Percentiles rank a stretch among this genome's conserved stretches.
phyloP scores from a whole-genome alignment of 2,797 vertebrate species.

The Xiphorhynchus erythropygius region DNA sequence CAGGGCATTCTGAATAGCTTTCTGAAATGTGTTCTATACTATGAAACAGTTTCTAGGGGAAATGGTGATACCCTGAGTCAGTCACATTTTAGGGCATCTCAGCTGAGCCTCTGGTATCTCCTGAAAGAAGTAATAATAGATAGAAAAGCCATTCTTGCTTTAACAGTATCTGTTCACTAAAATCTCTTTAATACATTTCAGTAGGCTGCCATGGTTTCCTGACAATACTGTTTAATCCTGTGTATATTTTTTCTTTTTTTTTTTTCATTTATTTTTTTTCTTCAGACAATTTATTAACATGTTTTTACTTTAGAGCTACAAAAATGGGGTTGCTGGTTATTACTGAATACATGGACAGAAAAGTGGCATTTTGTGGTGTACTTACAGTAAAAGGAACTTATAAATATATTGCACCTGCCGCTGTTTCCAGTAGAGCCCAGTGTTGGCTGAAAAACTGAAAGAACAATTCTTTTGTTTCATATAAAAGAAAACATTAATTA shows the following conservation, averaged over 20 bases:
- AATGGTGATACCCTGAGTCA: fast-evolving
- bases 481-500: not conserved
- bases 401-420: not conserved
- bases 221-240: not conserved
- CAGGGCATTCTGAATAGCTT: not conserved
- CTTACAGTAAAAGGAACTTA: not conserved
- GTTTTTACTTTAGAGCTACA: not conserved
- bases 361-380: not conserved
- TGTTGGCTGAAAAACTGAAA: not conserved
- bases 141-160: not conserved
- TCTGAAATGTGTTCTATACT: not conserved
- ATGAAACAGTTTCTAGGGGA: not conserved
- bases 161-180: not conserved
- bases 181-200: not conserved
- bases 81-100: not conserved
- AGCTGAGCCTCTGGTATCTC: not conserved
- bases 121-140: not conserved
- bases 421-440: not conserved
- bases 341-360: not conserved
- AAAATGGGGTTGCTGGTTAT: not conserved
- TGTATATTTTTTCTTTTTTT: not conserved
- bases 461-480: not conserved
- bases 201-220: not conserved
- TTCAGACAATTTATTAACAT: not conserved
- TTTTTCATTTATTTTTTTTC: not conserved